phyloP scores from a whole-genome alignment of 2,113 vertebrate genomes.

The Ondatra zibethicus region DNA sequence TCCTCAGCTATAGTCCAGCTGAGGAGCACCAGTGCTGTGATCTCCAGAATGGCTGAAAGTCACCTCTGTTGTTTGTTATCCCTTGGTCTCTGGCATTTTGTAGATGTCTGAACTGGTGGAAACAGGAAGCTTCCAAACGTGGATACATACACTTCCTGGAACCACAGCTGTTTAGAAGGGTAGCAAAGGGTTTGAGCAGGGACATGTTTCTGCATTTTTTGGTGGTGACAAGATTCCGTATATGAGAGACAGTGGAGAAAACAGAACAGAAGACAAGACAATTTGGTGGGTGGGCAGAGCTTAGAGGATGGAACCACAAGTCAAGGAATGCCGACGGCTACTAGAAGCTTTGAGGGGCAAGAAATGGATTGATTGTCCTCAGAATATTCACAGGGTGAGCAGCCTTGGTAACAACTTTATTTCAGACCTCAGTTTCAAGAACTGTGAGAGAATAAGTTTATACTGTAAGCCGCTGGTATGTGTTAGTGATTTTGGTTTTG shows the following conservation, averaged over 20 bases:
- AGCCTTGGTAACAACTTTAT: not conserved
- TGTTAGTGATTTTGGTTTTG: not conserved
- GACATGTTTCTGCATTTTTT: not conserved
- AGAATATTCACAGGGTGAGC: not conserved
- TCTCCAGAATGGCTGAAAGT: not conserved
- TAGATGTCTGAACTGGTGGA: not conserved
- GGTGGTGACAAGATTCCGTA: not conserved
- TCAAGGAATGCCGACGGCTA: not conserved
- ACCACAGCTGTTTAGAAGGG: not conserved
- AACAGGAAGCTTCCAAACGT: not conserved
- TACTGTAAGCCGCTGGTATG: not conserved
- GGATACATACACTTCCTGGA: not conserved
- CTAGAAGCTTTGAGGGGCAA: not conserved
- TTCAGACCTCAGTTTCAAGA: not conserved
- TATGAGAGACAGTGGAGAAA: not conserved
- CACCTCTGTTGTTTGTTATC: too few relatives aligned
- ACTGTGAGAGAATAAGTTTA: not conserved
- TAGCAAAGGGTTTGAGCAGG: not conserved
- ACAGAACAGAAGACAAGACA: not conserved
- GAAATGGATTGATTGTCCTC: not conserved
- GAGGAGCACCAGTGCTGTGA: not conserved
- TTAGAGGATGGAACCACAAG: too few relatives aligned
- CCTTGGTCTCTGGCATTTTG: not conserved
- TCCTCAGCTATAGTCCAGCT: not conserved
- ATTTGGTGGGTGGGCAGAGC: not conserved